A percentile compares a stretch with the other conserved stretches of the same genome.
These are phyloP conservation scores for Theonella swinhoei DNA, from an alignment of 37 sponge, comb jelly and placozoan species.

Conservation along the genomic window DNA sequence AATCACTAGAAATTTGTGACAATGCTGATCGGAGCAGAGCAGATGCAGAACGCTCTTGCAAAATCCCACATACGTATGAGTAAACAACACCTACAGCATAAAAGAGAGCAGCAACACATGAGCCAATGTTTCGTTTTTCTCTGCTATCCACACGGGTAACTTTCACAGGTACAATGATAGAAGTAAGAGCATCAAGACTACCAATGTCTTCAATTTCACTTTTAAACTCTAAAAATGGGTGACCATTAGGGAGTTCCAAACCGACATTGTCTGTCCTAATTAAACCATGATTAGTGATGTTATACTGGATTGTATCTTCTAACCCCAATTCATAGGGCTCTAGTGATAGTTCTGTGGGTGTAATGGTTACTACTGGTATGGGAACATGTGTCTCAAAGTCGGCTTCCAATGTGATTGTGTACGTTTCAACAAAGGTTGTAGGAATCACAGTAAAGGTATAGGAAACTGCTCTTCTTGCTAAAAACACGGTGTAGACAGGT, in stretches of 20 bases:
- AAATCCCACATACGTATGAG: conserved; percentile 31
- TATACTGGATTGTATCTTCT: conserved; percentile 19
- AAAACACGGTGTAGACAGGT: conserved; percentile 31
- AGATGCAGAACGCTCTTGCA: neutral
- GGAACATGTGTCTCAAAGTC: conserved; percentile 55
- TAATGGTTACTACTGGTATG: conserved; percentile 42
- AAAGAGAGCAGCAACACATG: neutral
- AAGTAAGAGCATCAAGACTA: conserved; percentile 10
- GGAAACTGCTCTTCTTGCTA: conserved; percentile 38
- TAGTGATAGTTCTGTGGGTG: conserved; percentile 33
- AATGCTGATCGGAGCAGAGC: neutral
- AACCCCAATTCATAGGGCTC: conserved; percentile 35
- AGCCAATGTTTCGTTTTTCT: neutral
- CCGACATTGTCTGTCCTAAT: conserved; percentile 37
- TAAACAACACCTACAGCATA: conserved; percentile 26
- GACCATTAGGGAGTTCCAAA: conserved; percentile 24
- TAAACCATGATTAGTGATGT: conserved; percentile 53
- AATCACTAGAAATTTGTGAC: no score
- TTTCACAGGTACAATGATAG: conserved; percentile 24
- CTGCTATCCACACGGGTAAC: neutral
- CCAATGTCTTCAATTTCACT: conserved; percentile 12
- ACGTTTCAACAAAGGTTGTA: conserved; percentile 24
- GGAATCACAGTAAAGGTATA: conserved; percentile 44
- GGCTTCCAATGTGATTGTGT: conserved; percentile 27
- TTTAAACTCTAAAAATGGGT: conserved; percentile 37